Conservation (phyloP, 2,797 vertebrate species). For the Syngnathus acus region DNA sequence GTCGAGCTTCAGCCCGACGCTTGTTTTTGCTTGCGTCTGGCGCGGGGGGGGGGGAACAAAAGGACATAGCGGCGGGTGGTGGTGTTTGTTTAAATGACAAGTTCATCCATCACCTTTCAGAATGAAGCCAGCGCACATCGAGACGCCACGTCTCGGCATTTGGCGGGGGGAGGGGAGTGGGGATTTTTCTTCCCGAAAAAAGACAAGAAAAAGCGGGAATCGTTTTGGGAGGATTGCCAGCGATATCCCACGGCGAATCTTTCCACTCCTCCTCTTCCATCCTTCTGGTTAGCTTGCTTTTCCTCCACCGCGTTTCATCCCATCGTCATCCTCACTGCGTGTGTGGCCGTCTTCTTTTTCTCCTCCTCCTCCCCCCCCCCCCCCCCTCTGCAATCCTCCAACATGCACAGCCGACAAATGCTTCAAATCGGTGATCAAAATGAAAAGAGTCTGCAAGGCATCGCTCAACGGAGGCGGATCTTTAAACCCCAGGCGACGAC, state of each 20-base stretch:
- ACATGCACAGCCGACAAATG: constrained; percentile 86
- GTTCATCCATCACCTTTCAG: constrained; percentile 61
- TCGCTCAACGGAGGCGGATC: constrained; percentile 42
- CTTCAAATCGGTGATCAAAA: constrained; percentile 80
- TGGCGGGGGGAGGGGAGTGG: constrained; percentile 21
- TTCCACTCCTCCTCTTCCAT: constrained; percentile 56
- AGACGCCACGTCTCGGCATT: constrained; percentile 62
- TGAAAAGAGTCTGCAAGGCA: constrained; percentile 75
- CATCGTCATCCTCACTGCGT: constrained; percentile 37
- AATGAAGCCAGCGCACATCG: constrained; percentile 58
- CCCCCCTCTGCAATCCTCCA: constrained; percentile 69
- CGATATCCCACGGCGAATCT: constrained; percentile 74
- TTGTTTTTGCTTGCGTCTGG: constrained; percentile 61
- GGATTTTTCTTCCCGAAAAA: constrained; percentile 7
- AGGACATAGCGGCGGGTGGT: constrained; percentile 49
- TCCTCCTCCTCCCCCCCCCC: constrained; percentile 11
- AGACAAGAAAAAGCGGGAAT: constrained; percentile 69
- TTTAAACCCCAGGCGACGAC: constrained; percentile 94
- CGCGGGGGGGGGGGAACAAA: constrained; percentile 17
- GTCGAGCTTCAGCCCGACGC: constrained; percentile 62
- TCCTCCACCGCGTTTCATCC: constrained; percentile 12
- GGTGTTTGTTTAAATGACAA: constrained; percentile 47
- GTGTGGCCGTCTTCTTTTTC: constrained; percentile 49
- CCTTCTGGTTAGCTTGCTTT: background rate
- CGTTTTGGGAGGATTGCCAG: constrained; percentile 77